Conservation (phyloP, 2,113 vertebrate genomes). For the Oreochromis niloticus region DNA sequence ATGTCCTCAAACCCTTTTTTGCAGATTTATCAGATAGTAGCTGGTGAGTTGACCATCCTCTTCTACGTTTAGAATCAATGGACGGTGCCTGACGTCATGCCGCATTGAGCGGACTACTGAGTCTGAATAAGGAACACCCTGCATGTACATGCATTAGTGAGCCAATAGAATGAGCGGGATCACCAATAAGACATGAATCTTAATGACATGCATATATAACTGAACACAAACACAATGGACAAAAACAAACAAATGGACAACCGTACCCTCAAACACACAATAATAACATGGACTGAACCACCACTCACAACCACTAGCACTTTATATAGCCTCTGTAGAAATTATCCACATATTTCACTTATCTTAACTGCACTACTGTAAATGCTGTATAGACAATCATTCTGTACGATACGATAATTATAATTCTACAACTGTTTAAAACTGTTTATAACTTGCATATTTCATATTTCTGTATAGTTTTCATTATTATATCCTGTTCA, state of each 20-base stretch:
- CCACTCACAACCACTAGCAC: too few species aligned
- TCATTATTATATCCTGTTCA: neutral
- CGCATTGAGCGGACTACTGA: neutral
- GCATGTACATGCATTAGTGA: fast-evolving
- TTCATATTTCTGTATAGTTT: neutral
- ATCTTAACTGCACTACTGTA: neutral
- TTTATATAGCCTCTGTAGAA: neutral
- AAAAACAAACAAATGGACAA: neutral
- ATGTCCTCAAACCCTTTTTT: neutral
- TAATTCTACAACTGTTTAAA: neutral
- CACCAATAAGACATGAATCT: neutral
- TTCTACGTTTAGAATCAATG: neutral
- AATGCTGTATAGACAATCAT: fast-evolving
- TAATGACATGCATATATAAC: neutral
- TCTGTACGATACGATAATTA: fast-evolving
- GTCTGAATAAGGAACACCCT: neutral
- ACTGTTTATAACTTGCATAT: neutral
- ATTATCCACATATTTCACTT: neutral
- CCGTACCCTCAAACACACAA: neutral
- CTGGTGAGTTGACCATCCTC: neutral
- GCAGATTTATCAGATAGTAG: fast-evolving
- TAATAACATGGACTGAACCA: neutral
- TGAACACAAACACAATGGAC: neutral
- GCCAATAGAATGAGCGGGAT: neutral
- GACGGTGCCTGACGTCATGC: fast-evolving